Evolutionary conservation across 2,888 invertebrate genomes (phyloP).

Genomic region (Synergus laeviventris): DNA sequence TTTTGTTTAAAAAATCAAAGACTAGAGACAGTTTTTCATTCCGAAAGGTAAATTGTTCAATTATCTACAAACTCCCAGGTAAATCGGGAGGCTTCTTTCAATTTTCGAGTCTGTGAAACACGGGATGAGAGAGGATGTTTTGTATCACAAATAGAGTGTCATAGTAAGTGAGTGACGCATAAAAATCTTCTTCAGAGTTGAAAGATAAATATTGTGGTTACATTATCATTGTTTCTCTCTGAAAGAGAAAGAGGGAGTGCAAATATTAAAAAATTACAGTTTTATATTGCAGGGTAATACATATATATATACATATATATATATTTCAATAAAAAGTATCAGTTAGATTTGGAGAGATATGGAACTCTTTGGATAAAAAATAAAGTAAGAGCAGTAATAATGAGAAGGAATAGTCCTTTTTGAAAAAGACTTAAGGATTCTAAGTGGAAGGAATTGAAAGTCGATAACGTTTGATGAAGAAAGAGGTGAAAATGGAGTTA

Average conservation of each 20-base stretch:
- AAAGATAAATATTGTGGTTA: constrained; percentile 6
- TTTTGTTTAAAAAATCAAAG: too few species aligned
- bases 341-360: too few species aligned
- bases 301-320: too few species aligned
- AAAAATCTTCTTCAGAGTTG: constrained; percentile 15
- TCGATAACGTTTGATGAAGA: constrained; percentile 11
- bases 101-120: constrained; percentile 9
- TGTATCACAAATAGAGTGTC: constrained; percentile 36
- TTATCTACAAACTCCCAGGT: constrained; percentile 2
- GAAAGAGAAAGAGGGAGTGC: constrained; percentile 5
- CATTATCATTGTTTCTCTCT: constrained; percentile 26
- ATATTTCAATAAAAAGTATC: neutral
- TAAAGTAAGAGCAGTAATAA: constrained; percentile 9
- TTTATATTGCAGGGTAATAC: neutral
- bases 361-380: neutral
- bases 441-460: constrained; percentile 10
- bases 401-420: neutral
- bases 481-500: constrained; percentile 21
- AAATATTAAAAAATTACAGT: neutral
- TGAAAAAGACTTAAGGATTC: neutral
- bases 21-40: too few species aligned
- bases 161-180: constrained; percentile 40
- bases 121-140: constrained; percentile 25
- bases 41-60: too few species aligned
- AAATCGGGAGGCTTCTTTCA: constrained; percentile 27